phyloP scores from a whole-genome alignment of 2,113 vertebrate species.

The Coptodon bakossiorum region DNA sequence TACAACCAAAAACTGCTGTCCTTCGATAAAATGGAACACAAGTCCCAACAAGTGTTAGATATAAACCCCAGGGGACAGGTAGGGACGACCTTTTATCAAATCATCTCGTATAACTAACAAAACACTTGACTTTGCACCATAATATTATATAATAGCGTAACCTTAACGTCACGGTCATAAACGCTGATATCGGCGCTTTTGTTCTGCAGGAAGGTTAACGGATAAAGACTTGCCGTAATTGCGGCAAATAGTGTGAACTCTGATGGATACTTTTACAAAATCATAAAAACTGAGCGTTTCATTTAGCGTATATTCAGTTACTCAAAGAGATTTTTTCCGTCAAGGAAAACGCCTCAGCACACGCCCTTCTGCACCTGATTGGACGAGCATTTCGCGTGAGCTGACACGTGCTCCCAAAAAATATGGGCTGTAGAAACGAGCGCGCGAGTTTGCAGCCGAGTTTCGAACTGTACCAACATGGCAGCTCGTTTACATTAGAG shows the following conservation, averaged over 20 bases:
- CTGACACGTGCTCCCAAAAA: neutral
- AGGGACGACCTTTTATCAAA: rapidly evolving
- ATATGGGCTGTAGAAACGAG: neutral
- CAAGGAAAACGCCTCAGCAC: rapidly evolving
- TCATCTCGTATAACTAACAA: rapidly evolving
- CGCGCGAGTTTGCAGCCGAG: neutral
- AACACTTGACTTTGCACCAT: neutral
- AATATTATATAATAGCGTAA: rapidly evolving
- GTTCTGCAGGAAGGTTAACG: rapidly evolving
- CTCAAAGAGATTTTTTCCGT: neutral
- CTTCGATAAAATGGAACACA: constrained; percentile 70
- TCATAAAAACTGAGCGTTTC: neutral
- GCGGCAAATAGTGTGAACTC: neutral
- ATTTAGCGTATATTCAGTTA: neutral
- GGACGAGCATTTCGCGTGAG: rapidly evolving
- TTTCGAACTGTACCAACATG: neutral
- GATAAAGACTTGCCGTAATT: neutral
- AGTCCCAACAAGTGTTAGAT: constrained; percentile 56
- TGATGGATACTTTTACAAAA: neutral
- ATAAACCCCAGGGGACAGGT: constrained; percentile 73
- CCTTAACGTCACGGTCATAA: rapidly evolving
- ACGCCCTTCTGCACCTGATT: neutral
- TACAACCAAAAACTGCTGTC: constrained; percentile 64
- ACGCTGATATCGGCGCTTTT: rapidly evolving
- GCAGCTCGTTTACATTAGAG: neutral